These are phyloP conservation scores for Hoplias malabaricus DNA, from an alignment of 2,113 vertebrate species.

Conservation along the genomic window DNA sequence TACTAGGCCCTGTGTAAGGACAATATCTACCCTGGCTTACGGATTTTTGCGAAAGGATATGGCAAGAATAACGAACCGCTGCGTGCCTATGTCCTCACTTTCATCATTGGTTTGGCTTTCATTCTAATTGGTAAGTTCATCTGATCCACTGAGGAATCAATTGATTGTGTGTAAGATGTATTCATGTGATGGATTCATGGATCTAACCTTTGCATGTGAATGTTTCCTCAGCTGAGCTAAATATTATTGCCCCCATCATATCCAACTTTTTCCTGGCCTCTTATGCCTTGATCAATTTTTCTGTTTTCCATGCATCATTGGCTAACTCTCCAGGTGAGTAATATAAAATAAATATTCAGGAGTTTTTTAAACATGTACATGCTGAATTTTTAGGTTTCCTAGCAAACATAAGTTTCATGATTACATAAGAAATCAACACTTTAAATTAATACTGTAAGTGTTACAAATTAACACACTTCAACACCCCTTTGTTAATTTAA, in stretches of 20 bases:
- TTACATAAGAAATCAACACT: too few species aligned
- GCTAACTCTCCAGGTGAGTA: conserved; percentile 92
- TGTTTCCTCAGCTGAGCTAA: conserved; percentile 83
- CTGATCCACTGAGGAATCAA: background rate
- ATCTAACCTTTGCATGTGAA: background rate
- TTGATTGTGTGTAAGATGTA: background rate
- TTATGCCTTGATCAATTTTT: conserved; percentile 97
- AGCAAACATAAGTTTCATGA: background rate
- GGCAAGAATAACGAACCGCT: conserved; percentile 97
- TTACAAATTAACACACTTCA: too few species aligned
- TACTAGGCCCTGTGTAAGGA: conserved; percentile 92
- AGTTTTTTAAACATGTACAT: background rate
- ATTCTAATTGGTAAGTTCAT: conserved; percentile 88
- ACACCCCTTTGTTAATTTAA: too few species aligned
- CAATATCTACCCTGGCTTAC: conserved; percentile 93
- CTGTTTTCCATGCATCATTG: conserved; percentile 94
- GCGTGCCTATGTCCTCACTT: conserved; percentile 92
- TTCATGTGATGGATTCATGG: background rate
- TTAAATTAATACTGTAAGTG: too few species aligned
- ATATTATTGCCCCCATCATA: conserved; percentile 97
- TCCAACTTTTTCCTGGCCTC: conserved; percentile 99
- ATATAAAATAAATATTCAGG: background rate
- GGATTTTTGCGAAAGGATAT: conserved; percentile 93
- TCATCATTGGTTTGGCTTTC: conserved; percentile 94
- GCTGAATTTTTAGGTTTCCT: background rate